Percentiles rank a stretch among this genome's conserved stretches.
These are phyloP conservation scores for Galemys pyrenaicus DNA, from an alignment of 2,113 vertebrate genomes.

Conservation along the genomic window DNA sequence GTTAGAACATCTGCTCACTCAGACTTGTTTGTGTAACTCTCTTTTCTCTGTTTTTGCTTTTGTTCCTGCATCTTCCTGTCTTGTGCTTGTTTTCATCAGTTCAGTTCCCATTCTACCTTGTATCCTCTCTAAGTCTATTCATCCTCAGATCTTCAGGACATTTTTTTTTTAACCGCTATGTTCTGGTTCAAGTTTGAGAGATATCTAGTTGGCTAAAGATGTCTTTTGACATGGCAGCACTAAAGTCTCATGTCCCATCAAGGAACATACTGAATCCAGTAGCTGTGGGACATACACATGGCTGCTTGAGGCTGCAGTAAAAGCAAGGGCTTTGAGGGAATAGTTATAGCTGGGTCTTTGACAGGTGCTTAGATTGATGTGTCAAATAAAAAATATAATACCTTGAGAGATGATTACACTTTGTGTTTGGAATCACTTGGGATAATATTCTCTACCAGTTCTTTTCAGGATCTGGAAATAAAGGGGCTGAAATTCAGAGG, in stretches of 20 bases:
- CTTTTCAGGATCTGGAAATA: constrained; percentile 61
- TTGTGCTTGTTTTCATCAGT: not conserved
- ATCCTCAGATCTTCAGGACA: not conserved
- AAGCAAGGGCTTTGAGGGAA: not conserved
- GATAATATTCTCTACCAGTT: constrained; percentile 10
- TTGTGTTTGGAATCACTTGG: not conserved
- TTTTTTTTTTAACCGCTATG: not conserved
- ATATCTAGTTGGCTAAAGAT: not conserved
- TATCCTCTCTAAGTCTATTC: not conserved
- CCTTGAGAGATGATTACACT: not conserved
- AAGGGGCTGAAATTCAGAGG: constrained; percentile 67
- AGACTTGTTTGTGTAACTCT: not conserved
- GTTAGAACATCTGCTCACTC: not conserved
- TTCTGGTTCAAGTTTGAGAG: not conserved
- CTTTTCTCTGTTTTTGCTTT: not conserved
- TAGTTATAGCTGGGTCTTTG: not conserved
- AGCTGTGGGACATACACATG: not conserved
- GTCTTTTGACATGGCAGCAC: not conserved
- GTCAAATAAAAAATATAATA: not conserved
- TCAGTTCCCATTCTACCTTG: not conserved
- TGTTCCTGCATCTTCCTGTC: not conserved
- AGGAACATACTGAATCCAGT: not conserved
- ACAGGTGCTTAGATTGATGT: not conserved
- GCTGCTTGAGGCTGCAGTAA: not conserved
- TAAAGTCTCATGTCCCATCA: not conserved